phyloP scores from a whole-genome alignment of 2,888 invertebrate species.

The Rhagophthalmus giganteus region DNA sequence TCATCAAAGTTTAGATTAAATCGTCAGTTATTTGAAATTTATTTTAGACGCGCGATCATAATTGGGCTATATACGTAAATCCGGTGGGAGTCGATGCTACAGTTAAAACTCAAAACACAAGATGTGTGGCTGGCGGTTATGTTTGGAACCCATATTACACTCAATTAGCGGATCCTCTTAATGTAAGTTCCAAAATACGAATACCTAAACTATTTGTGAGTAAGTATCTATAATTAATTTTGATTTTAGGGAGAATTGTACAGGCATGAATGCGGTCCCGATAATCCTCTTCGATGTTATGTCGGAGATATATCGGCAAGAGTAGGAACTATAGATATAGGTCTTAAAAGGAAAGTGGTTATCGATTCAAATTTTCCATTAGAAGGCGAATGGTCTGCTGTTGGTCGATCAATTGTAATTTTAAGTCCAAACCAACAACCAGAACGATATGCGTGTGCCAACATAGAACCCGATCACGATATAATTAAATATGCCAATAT shows the following conservation, averaged over 20 bases:
- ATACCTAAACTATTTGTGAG: too few species aligned
- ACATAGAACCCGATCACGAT: constrained; percentile 87
- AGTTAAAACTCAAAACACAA: constrained; percentile 74
- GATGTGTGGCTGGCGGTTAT: constrained; percentile 90
- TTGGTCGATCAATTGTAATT: constrained; percentile 85
- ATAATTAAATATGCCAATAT: constrained; percentile 88
- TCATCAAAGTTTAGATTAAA: neutral
- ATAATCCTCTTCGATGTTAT: constrained; percentile 87
- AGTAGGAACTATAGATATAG: constrained; percentile 81
- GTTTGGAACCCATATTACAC: constrained; percentile 91
- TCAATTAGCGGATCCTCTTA: constrained; percentile 85
- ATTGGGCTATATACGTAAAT: constrained; percentile 91
- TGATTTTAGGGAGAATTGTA: constrained; percentile 75
- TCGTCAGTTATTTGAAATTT: constrained; percentile 20
- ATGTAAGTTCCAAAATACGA: too few species aligned
- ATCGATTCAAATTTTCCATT: constrained; percentile 88
- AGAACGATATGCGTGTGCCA: constrained; percentile 84
- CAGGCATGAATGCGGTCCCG: constrained; percentile 81
- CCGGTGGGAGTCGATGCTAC: constrained; percentile 89
- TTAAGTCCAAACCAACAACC: constrained; percentile 72
- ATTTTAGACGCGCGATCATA: constrained; percentile 75
- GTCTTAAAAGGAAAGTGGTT: constrained; percentile 73
- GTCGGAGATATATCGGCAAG: constrained; percentile 88
- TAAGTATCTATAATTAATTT: neutral
- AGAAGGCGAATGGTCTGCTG: constrained; percentile 73